Conservation (phyloP, 2,888 invertebrate genomes). For the Nomada hirtipes region DNA sequence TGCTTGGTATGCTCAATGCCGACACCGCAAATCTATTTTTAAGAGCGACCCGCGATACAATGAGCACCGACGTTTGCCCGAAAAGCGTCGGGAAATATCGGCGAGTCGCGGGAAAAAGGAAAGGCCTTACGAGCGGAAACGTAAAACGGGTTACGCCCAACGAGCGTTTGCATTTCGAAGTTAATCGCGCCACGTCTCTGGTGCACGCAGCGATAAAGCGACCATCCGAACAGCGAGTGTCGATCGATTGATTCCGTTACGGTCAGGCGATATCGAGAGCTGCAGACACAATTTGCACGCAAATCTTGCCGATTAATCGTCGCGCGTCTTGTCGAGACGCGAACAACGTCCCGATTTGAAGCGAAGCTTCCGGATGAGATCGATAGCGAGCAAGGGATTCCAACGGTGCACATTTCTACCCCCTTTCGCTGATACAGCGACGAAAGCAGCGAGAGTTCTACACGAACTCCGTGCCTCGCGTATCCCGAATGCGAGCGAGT, state of each 20-base stretch:
- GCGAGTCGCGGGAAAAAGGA: not conserved
- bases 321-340: not conserved
- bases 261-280: conserved; percentile 7
- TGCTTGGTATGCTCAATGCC: conserved; percentile 41
- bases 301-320: not conserved
- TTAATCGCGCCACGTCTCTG: conserved; percentile 1
- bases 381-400: conserved; percentile 1
- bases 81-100: conserved; percentile 28
- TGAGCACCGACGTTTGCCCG: not conserved
- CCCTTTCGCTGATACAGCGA: not conserved
- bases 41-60: conserved; percentile 45
- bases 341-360: not conserved
- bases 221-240: not conserved
- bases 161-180: conserved; percentile 21
- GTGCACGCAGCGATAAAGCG: not conserved
- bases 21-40: conserved; percentile 72
- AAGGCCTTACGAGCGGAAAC: not conserved
- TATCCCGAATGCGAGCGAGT: not conserved
- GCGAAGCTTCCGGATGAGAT: conserved; percentile 12
- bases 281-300: not conserved
- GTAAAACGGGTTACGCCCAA: conserved; percentile 31
- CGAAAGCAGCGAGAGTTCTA: not conserved
- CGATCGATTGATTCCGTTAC: conserved; percentile 3
- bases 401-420: not conserved
- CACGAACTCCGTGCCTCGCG: not conserved